Conservation (phyloP, 1,140 invertebrate genomes). For the Galendromus occidentalis region DNA sequence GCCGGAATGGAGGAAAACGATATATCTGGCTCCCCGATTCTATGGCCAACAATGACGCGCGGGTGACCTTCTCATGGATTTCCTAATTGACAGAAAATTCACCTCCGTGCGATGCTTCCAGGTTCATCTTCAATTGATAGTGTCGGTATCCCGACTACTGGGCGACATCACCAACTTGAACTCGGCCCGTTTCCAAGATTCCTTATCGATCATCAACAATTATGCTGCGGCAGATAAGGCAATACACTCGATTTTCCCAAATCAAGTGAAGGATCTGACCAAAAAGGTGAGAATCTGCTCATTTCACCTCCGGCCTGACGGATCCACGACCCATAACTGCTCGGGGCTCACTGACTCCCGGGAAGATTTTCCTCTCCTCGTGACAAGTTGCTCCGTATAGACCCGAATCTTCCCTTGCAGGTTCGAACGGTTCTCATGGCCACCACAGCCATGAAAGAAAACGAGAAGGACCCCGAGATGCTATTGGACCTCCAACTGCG, state of each 20-base stretch:
- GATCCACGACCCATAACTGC: background rate
- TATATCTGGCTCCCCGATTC: background rate
- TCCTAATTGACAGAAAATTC: too few relatives aligned
- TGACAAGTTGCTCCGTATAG: background rate
- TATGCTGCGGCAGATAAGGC: constrained; percentile 77
- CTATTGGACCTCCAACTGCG: constrained; percentile 77
- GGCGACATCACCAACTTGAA: constrained; percentile 65
- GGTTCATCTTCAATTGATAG: constrained; percentile 39
- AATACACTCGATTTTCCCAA: constrained; percentile 52
- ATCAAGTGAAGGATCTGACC: constrained; percentile 4
- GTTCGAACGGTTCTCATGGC: constrained; percentile 82
- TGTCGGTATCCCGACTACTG: constrained; percentile 72
- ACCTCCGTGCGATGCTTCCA: background rate
- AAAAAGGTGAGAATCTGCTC: background rate
- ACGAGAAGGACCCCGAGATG: constrained; percentile 69
- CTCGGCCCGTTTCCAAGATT: constrained; percentile 73
- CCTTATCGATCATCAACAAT: constrained; percentile 71
- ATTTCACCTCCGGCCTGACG: background rate
- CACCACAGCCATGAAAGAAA: constrained; percentile 70
- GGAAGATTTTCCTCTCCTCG: background rate
- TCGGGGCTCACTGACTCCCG: background rate
- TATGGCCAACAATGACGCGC: too few relatives aligned
- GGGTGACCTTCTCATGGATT: too few relatives aligned
- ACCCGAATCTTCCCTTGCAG: constrained; percentile 41
- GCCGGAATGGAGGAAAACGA: background rate